A percentile compares a stretch with the other conserved stretches of the same genome.
These are phyloP conservation scores for Dolomedes plantarius DNA, from an alignment of 2,888 invertebrate species.

Conservation along the genomic window DNA sequence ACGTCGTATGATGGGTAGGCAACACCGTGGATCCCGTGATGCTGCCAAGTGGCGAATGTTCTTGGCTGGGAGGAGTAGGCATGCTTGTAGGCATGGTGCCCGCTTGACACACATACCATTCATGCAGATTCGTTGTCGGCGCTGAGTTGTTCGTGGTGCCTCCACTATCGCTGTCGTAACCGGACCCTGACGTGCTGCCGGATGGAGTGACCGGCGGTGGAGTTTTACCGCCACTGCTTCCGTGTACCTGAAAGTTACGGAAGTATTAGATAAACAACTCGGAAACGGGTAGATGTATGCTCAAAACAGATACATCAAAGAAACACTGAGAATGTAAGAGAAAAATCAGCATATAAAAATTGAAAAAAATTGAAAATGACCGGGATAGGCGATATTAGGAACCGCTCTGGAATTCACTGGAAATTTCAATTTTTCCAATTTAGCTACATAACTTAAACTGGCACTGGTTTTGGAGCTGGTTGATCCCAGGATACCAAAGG, in stretches of 20 bases:
- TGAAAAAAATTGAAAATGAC: too few species aligned
- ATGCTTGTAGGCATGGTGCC: slow-evolving; percentile 78
- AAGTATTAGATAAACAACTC: too few species aligned
- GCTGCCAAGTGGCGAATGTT: slow-evolving; percentile 55
- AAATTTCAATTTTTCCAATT: too few species aligned
- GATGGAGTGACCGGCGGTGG: slow-evolving; percentile 80
- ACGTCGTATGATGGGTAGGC: slow-evolving; percentile 16
- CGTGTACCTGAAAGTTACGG: slow-evolving; percentile 79
- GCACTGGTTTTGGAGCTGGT: too few species aligned
- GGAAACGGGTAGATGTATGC: too few species aligned
- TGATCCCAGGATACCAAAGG: too few species aligned
- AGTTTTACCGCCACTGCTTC: slow-evolving; percentile 81
- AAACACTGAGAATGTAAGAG: too few species aligned
- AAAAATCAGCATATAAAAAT: too few species aligned
- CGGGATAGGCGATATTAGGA: too few species aligned
- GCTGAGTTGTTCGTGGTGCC: slow-evolving; percentile 66
- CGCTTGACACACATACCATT: slow-evolving; percentile 85
- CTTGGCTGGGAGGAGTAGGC: slow-evolving; percentile 82
- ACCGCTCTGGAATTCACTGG: too few species aligned
- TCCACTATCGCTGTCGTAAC: slow-evolving; percentile 81
- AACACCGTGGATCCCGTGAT: slow-evolving; percentile 15
- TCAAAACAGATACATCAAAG: too few species aligned
- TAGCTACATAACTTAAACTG: too few species aligned
- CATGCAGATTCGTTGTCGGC: slow-evolving; percentile 82
- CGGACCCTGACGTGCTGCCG: slow-evolving; percentile 79